Base-by-base conservation (phyloP, 2,113 vertebrate species). In the Lota lota region DNA sequence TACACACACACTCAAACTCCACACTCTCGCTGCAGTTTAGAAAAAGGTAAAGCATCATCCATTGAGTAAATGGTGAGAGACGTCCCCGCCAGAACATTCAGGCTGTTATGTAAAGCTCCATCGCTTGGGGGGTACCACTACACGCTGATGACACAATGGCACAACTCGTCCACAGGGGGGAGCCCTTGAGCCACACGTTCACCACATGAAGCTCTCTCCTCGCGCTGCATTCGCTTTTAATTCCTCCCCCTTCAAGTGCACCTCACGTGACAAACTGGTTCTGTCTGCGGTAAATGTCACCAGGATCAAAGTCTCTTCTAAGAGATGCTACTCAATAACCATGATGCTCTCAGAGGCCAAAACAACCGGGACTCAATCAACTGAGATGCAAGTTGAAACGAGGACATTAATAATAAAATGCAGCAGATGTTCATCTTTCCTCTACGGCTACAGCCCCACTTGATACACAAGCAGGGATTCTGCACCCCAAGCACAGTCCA, bases 121-220 rank as follows among this genome's bases (percentile, higher is more conserved):
- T n/a, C n/a, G n/a, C n/a, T n/a, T n/a, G n/a, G n/a, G n/a, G n/a
- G n/a, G n/a, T n/a, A n/a, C n/a, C n/a, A n/a, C n/a, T n/a, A n/a
- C n/a, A n/a, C n/a, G n/a, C n/a, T n/a, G n/a, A n/a, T n/a, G 59
- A 15, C 24, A 62, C 21, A 56, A 18, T 65, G n/a, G 53, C 59
- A 4, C 6, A 21, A 22, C 74, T 66, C 54, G 64, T 83, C 88
- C 79, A 89, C 80, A 89, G 89, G 83, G 78, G 40, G 91, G 89
- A 77, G 88, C 81, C 74, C 78, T 88, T 81, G 82, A 81, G 82
- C 87, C 68, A 61, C 60, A 64, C 72, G 73, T 72, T 62, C 82
- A 79, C 15, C 16, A n/a, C 7, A 18, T 6, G 20, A 10, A 22
- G 22, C 22, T 2, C 21, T 59, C 59, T 16, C 59, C 22, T 22